Conservation (phyloP, 2,113 vertebrate species). For the Albula glossodonta region DNA sequence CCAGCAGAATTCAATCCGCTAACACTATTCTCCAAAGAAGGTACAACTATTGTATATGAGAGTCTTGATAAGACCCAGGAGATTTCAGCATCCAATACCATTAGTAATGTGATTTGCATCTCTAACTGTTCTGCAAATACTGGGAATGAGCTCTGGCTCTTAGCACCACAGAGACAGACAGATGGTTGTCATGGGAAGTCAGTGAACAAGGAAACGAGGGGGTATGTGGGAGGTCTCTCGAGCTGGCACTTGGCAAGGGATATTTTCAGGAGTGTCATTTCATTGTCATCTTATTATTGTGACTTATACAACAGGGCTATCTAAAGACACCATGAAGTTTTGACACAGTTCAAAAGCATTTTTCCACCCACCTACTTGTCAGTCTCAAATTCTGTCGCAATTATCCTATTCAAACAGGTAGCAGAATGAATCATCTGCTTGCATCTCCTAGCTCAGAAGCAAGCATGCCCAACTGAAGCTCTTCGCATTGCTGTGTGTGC, state of each 20-base stretch:
- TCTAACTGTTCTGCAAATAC: background rate
- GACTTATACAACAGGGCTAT: background rate
- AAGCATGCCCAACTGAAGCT: no score
- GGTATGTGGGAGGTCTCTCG: background rate
- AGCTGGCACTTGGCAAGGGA: background rate
- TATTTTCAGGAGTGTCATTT: background rate
- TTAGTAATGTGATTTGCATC: background rate
- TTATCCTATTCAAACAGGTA: background rate
- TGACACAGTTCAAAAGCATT: background rate
- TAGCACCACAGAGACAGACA: background rate
- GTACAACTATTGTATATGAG: background rate
- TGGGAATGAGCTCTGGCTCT: background rate
- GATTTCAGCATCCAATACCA: background rate
- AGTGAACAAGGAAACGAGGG: background rate
- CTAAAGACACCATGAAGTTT: background rate
- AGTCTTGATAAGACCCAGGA: background rate
- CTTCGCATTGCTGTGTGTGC: background rate
- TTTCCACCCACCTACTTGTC: background rate
- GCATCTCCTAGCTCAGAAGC: no score
- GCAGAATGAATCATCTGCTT: background rate
- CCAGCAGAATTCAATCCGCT: background rate
- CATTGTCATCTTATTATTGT: background rate
- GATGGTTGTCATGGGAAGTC: constrained; percentile 6
- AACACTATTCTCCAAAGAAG: background rate
- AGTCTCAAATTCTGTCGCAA: background rate